Evolutionary conservation across 2,113 vertebrate species (phyloP).

Genomic region (Perca schrenkii): DNA sequence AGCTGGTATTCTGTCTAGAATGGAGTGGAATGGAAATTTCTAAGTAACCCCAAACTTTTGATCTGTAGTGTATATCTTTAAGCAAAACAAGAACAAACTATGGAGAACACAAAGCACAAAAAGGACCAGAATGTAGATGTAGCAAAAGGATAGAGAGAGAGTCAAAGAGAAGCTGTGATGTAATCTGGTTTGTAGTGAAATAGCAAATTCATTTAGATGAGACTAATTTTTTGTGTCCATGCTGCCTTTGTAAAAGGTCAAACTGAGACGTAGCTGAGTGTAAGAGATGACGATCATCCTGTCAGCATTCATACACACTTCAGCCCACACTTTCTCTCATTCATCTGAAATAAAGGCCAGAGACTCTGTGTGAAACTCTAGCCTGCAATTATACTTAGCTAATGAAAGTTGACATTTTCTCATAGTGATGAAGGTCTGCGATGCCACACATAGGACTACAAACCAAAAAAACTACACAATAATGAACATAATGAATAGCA

Average conservation of each 20-base stretch:
- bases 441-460: constrained; percentile 24
- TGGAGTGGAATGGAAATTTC: no score
- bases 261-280: constrained; percentile 31
- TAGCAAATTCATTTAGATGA: constrained; percentile 45
- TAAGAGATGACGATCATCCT: constrained; percentile 53
- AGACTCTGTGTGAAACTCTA: constrained; percentile 29
- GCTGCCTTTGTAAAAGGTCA: constrained; percentile 71
- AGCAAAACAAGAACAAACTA: constrained; percentile 8
- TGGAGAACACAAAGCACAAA: not conserved
- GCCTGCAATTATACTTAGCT: constrained; percentile 31
- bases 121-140: not conserved
- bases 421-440: constrained; percentile 60
- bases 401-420: constrained; percentile 71
- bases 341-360: constrained; percentile 47
- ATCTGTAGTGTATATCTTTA: not conserved
- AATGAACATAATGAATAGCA: constrained; percentile 55
- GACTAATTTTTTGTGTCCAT: constrained; percentile 54
- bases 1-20: no score
- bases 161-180: constrained; percentile 14
- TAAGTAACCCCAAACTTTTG: no score
- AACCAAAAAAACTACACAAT: constrained; percentile 28
- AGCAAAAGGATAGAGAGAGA: not conserved
- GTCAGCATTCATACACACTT: constrained; percentile 31
- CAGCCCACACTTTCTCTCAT: constrained; percentile 35
- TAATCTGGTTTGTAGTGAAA: constrained; percentile 39